phyloP scores from a whole-genome alignment of 2,888 invertebrate genomes.

The Octodonta nipae region DNA sequence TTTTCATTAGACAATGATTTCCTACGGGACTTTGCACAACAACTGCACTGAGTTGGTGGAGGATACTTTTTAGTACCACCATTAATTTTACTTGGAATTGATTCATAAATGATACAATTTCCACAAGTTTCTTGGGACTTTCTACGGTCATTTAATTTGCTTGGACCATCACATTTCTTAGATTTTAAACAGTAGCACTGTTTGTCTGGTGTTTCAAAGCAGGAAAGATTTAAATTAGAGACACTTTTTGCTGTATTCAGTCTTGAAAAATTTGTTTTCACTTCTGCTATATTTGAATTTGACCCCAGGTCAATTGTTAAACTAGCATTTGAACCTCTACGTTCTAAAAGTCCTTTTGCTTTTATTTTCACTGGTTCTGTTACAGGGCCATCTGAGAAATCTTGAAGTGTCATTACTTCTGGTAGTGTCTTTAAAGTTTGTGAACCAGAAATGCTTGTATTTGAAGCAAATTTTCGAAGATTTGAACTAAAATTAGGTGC shows the following conservation, averaged over 20 bases:
- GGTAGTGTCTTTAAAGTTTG: slow-evolving; percentile 56
- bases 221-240: slow-evolving; percentile 34
- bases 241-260: slow-evolving; percentile 42
- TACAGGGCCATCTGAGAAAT: slow-evolving; percentile 31
- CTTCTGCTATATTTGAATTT: slow-evolving; percentile 33
- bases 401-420: slow-evolving; percentile 56
- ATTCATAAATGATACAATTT: slow-evolving; percentile 33
- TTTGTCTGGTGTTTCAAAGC: slow-evolving; percentile 24
- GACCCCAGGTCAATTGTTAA: slow-evolving; percentile 65
- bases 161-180: slow-evolving; percentile 15
- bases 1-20: slow-evolving; percentile 51
- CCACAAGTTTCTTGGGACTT: slow-evolving; percentile 31
- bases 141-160: slow-evolving; percentile 16
- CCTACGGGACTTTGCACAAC: slow-evolving; percentile 28
- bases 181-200: slow-evolving; percentile 23
- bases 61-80: slow-evolving; percentile 22
- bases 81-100: slow-evolving; percentile 25
- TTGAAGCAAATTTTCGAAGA: slow-evolving; percentile 47
- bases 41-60: slow-evolving; percentile 26
- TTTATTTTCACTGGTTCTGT: slow-evolving; percentile 39
- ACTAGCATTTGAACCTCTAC: slow-evolving; percentile 82
- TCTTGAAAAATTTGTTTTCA: slow-evolving; percentile 31
- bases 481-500: slow-evolving; percentile 38
- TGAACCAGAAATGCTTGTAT: slow-evolving; percentile 52
- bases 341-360: slow-evolving; percentile 60